Evolutionary conservation across 2,888 invertebrate genomes (phyloP).

Genomic region (Cryptocephalus primarius): DNA sequence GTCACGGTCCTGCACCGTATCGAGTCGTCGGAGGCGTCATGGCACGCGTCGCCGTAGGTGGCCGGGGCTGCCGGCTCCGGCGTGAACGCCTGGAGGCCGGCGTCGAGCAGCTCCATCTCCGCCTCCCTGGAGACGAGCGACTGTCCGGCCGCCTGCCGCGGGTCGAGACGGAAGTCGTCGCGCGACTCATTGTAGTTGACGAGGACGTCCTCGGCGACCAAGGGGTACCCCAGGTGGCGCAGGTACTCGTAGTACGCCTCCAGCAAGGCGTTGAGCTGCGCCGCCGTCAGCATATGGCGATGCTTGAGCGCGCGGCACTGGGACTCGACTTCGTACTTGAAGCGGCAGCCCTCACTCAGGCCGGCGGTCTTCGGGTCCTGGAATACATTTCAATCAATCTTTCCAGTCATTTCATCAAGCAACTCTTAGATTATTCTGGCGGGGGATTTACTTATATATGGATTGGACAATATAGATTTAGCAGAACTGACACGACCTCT

Average conservation of each 20-base stretch:
- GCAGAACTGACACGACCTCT: too few relatives aligned
- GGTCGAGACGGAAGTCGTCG: too few relatives aligned
- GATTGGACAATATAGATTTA: too few relatives aligned
- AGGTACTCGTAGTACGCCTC: constrained; percentile 15
- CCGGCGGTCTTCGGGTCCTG: constrained; percentile 14
- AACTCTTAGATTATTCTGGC: not conserved
- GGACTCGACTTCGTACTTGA: constrained; percentile 29
- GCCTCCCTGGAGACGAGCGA: too few relatives aligned
- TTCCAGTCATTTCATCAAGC: not conserved
- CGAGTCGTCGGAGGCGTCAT: not conserved
- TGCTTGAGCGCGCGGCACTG: constrained; percentile 24
- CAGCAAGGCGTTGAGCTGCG: constrained; percentile 18
- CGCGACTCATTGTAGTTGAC: not conserved
- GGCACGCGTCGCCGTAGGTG: too few relatives aligned
- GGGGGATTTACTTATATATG: not conserved
- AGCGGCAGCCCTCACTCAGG: constrained; percentile 16
- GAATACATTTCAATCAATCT: constrained; percentile 11
- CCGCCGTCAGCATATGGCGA: constrained; percentile 17
- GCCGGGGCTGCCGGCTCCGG: too few relatives aligned
- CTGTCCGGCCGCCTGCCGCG: too few relatives aligned
- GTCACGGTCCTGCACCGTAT: not conserved
- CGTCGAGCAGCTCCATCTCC: too few relatives aligned
- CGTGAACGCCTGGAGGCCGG: too few relatives aligned
- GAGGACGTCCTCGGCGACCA: not conserved
- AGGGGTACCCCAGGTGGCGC: constrained; percentile 5